Percentiles rank a stretch among this genome's conserved stretches.
Conservation (phyloP, 2,113 vertebrate genomes). For the Hepsetus odoe region DNA sequence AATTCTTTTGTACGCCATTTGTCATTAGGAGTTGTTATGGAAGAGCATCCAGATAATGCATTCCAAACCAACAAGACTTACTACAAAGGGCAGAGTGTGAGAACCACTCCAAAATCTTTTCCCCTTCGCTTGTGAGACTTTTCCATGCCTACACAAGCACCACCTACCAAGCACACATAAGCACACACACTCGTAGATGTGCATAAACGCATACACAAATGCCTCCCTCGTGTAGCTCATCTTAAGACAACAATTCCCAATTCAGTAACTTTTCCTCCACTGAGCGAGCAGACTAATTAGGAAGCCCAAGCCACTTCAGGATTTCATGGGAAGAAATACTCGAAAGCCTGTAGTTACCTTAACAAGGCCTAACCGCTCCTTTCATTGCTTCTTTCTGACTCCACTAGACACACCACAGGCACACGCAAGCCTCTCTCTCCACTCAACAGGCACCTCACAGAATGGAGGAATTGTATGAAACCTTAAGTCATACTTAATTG, state of each 20-base stretch:
- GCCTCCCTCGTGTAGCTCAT: constrained; percentile 53
- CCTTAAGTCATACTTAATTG: constrained; percentile 54
- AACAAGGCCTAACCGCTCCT: constrained; percentile 61
- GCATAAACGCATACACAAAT: constrained; percentile 14
- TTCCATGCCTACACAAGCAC: neutral
- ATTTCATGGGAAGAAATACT: constrained; percentile 60
- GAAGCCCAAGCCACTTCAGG: constrained; percentile 61
- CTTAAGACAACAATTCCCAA: constrained; percentile 51
- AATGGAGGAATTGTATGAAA: constrained; percentile 56
- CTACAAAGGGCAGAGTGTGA: constrained; percentile 38
- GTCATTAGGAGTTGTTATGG: constrained; percentile 3
- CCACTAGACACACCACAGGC: constrained; percentile 36
- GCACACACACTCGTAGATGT: neutral
- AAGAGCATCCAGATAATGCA: constrained; percentile 29
- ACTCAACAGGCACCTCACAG: constrained; percentile 49
- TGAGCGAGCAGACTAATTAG: constrained; percentile 62
- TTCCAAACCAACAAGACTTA: constrained; percentile 27
- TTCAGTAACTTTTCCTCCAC: constrained; percentile 58
- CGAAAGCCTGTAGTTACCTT: constrained; percentile 53
- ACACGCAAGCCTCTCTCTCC: constrained; percentile 37
- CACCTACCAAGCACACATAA: neutral
- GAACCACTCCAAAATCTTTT: constrained; percentile 41
- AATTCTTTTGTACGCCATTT: constrained; percentile 9
- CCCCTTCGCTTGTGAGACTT: constrained; percentile 27
- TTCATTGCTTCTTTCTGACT: constrained; percentile 54